phyloP scores from a whole-genome alignment of 2,888 invertebrate species.

The Rutpela maculata region DNA sequence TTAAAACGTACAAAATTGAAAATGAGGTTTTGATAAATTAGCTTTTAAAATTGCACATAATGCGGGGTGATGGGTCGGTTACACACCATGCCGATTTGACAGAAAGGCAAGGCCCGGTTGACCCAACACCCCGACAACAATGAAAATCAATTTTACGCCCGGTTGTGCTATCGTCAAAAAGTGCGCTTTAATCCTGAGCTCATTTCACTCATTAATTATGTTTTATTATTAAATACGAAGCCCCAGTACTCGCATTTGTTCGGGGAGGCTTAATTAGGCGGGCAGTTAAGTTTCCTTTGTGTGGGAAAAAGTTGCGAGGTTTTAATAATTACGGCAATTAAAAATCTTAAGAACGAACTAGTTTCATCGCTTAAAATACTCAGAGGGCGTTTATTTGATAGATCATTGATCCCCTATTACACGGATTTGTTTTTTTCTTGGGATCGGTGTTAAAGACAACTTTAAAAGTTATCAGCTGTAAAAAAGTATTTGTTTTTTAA shows the following conservation, averaged over 20 bases:
- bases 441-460: too few species aligned
- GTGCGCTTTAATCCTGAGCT: constrained; percentile 16
- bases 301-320: constrained; percentile 6
- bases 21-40: constrained; percentile 30
- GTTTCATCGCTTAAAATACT: background rate
- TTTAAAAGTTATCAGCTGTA: too few species aligned
- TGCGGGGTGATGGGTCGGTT: constrained; percentile 18
- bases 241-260: background rate
- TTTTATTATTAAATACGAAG: constrained; percentile 29
- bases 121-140: constrained; percentile 25
- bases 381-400: background rate
- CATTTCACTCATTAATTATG: constrained; percentile 35
- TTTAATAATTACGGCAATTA: constrained; percentile 10
- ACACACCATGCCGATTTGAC: constrained; percentile 25
- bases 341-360: background rate
- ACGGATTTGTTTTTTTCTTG: too few species aligned
- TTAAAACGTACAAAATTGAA: background rate
- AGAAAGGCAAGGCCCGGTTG: constrained; percentile 12
- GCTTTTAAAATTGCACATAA: constrained; percentile 27
- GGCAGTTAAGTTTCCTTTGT: background rate
- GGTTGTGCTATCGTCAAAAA: constrained; percentile 27
- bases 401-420: background rate
- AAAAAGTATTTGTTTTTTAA: too few species aligned
- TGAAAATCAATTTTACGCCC: constrained; percentile 37
- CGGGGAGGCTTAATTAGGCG: constrained; percentile 10